Percentiles rank a stretch among this genome's conserved stretches.
Evolutionary conservation across 35 echinoderm and acorn worm genomes (phyloP).

Genomic region (Apostichopus japonicus): DNA sequence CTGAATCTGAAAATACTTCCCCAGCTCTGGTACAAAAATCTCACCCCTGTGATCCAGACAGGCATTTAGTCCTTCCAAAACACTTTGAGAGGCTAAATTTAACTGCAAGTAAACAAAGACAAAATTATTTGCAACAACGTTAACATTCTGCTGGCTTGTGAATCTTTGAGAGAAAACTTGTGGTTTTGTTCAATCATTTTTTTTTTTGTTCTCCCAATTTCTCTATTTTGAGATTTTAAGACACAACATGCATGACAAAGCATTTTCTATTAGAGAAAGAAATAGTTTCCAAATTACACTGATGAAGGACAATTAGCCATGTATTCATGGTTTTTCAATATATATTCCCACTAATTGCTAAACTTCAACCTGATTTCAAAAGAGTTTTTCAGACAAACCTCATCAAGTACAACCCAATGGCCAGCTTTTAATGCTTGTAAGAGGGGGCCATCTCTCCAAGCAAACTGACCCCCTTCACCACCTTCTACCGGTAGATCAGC

Average conservation of each 20-base stretch:
- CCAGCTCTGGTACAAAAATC: conserved; percentile 94
- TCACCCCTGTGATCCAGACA: conserved; percentile 96
- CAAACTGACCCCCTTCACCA: conserved; percentile 95
- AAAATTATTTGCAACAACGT: conserved; percentile 5
- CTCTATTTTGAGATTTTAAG: neutral
- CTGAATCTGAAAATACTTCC: conserved; percentile 86
- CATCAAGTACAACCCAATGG: conserved; percentile 97
- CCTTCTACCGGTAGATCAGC: conserved; percentile 95
- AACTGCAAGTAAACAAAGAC: conserved; percentile 62
- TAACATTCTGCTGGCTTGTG: too few relatives aligned
- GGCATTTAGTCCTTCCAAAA: conserved; percentile 96
- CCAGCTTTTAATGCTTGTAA: conserved; percentile 81
- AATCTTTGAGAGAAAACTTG: too few relatives aligned
- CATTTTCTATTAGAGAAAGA: neutral
- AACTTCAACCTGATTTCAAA: neutral
- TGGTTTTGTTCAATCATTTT: too few relatives aligned
- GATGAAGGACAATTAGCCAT: neutral
- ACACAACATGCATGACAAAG: too few relatives aligned
- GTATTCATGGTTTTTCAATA: neutral
- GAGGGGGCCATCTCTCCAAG: conserved; percentile 92
- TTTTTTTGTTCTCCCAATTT: neutral
- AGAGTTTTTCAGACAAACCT: conserved; percentile 49
- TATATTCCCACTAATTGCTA: too few relatives aligned
- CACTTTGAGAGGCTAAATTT: conserved; percentile 96
- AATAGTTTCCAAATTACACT: neutral